Base-by-base conservation (phyloP, 2,113 vertebrate genomes). In the Carettochelys insculpta region DNA sequence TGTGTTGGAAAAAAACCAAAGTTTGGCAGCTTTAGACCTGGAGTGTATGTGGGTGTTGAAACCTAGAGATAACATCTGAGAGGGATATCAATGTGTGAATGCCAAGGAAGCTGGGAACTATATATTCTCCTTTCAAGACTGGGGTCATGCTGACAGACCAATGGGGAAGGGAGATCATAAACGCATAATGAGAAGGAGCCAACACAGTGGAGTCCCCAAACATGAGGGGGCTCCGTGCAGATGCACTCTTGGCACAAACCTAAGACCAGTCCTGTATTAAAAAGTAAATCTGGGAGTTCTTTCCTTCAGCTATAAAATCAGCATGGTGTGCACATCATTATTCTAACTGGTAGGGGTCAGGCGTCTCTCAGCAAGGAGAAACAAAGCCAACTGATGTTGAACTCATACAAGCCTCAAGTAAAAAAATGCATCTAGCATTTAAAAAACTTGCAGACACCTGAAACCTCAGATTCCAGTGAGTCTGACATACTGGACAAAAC, bases 361-460 rank as follows among this genome's bases (percentile, higher is more conserved):
- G 38, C 78, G 56, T 85, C 50, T 47, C 73, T 86, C 80, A 86
- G 27, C 79, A 86, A 92, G 51, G 48, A 75, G 43, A 7, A 75
- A 47, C 41, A 54, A 88, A 88, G 13, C 24, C 79, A 77, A 38
- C 14, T 10, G 2, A 25, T 50, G 16, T 4, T 50, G 51, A 80
- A 17, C 65, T 88, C 73, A 53, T n/a, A 41, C 2, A 82, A 88
- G 75, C 19, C 86, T 3, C 11, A 19, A 17, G 19, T 11, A n/a
- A 2, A 80, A 58, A 92, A 45, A 61, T 54, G 4, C n/a, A 77
- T 81, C 48, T 45, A 85, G 76, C 20, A 48, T 54, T 10, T 14
- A 54, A 17, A 58, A 91, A 86, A 41, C 14, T 52, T 75, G 71
- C 3, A 11, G 52, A 47, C 92, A 53, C 53, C 45, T 53, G 34